phyloP scores from a whole-genome alignment of 2,888 invertebrate genomes.

The Teinopalpus imperialis region DNA sequence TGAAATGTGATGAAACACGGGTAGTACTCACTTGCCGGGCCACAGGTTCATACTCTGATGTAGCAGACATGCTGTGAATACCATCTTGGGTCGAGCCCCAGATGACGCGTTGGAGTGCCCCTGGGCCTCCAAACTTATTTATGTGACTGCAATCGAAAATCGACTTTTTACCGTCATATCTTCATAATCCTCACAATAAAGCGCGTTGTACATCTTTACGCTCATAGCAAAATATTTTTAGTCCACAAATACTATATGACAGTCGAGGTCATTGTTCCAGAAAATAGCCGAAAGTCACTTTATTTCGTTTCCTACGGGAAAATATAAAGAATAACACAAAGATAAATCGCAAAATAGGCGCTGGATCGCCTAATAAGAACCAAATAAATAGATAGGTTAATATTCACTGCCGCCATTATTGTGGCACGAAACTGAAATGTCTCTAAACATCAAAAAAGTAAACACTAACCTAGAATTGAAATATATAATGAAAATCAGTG shows the following conservation, averaged over 20 bases:
- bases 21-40: slow-evolving; percentile 76
- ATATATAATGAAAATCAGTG: slow-evolving; percentile 35
- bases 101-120: slow-evolving; percentile 74
- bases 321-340: slow-evolving; percentile 57
- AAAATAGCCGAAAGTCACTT: slow-evolving; percentile 63
- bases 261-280: slow-evolving; percentile 77
- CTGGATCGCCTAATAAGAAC: slow-evolving; percentile 43
- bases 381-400: slow-evolving; percentile 74
- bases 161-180: slow-evolving; percentile 65
- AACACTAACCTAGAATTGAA: slow-evolving; percentile 63
- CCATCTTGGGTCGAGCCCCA: slow-evolving; percentile 81
- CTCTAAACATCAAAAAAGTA: slow-evolving; percentile 79
- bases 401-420: slow-evolving; percentile 80
- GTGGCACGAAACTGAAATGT: slow-evolving; percentile 78
- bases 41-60: slow-evolving; percentile 77
- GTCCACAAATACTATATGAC: slow-evolving; percentile 71
- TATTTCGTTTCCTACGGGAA: slow-evolving; percentile 61
- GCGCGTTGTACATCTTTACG: slow-evolving; percentile 59
- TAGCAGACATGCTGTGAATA: slow-evolving; percentile 79
- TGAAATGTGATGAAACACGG: slow-evolving; percentile 17
- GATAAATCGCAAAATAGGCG: slow-evolving; percentile 43
- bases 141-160: slow-evolving; percentile 79
- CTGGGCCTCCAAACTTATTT: slow-evolving; percentile 73
- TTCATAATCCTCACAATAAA: slow-evolving; percentile 53
- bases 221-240: slow-evolving; percentile 73